These are phyloP conservation scores for Nymphalis io DNA, from an alignment of 1,140 invertebrate species.

Conservation along the genomic window DNA sequence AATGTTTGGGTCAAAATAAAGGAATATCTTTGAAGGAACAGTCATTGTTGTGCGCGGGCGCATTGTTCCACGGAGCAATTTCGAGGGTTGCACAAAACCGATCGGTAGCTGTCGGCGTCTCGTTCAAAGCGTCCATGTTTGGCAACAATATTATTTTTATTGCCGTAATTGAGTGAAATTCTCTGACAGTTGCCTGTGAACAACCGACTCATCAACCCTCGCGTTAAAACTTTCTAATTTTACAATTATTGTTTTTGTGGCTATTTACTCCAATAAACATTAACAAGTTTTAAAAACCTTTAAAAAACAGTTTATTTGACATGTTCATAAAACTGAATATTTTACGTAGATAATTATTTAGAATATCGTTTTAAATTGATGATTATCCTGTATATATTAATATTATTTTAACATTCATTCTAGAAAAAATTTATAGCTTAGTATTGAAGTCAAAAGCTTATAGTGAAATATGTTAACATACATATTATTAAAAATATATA, in stretches of 20 bases:
- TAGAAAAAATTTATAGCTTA: too few species aligned
- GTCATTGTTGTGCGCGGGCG: conserved; percentile 55
- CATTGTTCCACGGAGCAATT: conserved; percentile 50
- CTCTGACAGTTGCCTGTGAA: conserved; percentile 50
- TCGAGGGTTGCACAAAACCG: conserved; percentile 69
- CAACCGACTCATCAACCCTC: conserved; percentile 47
- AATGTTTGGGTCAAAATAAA: conserved; percentile 75
- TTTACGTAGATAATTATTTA: too few species aligned
- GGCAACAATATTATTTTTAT: conserved; percentile 76
- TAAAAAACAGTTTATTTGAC: too few species aligned
- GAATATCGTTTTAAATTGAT: too few species aligned
- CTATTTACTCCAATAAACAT: conserved; percentile 16
- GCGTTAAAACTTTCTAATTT: conserved; percentile 66
- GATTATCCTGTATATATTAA: too few species aligned
- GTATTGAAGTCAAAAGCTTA: too few species aligned
- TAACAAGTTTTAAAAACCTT: not conserved
- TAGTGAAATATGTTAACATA: too few species aligned
- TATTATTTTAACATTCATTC: too few species aligned
- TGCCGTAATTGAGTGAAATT: conserved; percentile 69
- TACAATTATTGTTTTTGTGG: conserved; percentile 49
- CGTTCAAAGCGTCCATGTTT: conserved; percentile 66
- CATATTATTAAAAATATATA: too few species aligned
- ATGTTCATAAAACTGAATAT: too few species aligned
- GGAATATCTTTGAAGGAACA: conserved; percentile 62
- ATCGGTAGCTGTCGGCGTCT: conserved; percentile 60